These are phyloP conservation scores for Perizoma flavofasciatum DNA, from an alignment of 2,888 invertebrate genomes.

Conservation along the genomic window DNA sequence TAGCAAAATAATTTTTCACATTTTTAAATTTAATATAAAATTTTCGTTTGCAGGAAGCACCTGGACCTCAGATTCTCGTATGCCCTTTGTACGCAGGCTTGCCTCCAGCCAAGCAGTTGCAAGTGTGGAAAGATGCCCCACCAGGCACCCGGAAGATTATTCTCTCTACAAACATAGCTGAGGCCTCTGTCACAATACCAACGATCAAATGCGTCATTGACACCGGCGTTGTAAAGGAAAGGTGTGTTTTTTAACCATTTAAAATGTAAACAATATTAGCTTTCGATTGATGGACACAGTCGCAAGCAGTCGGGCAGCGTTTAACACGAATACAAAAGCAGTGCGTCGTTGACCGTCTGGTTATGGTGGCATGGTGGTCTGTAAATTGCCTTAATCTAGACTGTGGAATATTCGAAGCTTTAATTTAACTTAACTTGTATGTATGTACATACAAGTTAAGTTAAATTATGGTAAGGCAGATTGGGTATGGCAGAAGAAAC, in stretches of 20 bases:
- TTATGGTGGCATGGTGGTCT: too few species aligned
- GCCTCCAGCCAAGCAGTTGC: conserved; percentile 93
- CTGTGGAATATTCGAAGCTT: too few species aligned
- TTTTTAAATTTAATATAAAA: too few species aligned
- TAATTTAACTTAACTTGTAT: too few species aligned
- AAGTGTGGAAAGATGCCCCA: conserved; percentile 91
- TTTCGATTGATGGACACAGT: not conserved
- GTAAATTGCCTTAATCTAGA: too few species aligned
- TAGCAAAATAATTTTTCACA: too few species aligned
- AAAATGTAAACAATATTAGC: not conserved
- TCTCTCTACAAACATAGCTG: conserved; percentile 98
- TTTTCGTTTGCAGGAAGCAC: conserved; percentile 71
- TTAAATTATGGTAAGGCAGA: too few species aligned
- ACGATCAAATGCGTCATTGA: conserved; percentile 96
- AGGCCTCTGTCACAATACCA: conserved; percentile 98
- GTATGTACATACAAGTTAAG: too few species aligned
- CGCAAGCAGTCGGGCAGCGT: not conserved
- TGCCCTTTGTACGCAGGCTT: conserved; percentile 96
- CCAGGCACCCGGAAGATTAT: conserved; percentile 94
- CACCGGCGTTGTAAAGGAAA: conserved; percentile 95
- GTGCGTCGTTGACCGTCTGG: too few species aligned
- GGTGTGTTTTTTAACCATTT: conserved; percentile 69
- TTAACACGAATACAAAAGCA: too few species aligned
- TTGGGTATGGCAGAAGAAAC: too few species aligned
- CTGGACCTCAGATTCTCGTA: conserved; percentile 88